These are phyloP conservation scores for Alcedo atthis DNA, from an alignment of 2,797 vertebrate species.

Conservation along the genomic window DNA sequence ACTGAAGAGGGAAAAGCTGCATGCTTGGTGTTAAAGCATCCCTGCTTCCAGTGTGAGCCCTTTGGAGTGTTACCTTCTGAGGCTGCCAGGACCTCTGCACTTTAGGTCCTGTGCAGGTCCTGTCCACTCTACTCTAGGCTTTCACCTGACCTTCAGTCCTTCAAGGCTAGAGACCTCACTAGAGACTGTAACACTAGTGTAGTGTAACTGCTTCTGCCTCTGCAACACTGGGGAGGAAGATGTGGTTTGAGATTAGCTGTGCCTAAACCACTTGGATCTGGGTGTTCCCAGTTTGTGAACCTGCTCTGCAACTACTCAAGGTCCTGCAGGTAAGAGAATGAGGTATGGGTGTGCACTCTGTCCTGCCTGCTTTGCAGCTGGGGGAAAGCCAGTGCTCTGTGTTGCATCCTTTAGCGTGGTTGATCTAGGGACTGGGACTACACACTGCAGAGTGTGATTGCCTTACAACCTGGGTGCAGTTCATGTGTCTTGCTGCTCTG, in stretches of 20 bases:
- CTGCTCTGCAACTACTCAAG: background rate
- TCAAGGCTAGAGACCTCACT: background rate
- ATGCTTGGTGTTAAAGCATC: background rate
- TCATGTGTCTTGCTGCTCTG: background rate
- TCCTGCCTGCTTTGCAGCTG: background rate
- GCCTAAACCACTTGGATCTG: background rate
- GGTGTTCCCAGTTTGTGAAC: background rate
- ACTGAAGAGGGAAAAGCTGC: background rate
- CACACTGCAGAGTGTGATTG: rapidly evolving
- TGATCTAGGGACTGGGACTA: background rate
- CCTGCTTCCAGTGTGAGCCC: background rate
- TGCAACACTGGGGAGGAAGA: background rate
- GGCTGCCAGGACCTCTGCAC: background rate
- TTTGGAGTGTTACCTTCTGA: background rate
- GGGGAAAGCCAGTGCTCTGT: rapidly evolving
- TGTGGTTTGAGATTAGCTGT: background rate
- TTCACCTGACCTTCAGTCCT: background rate
- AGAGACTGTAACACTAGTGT: background rate
- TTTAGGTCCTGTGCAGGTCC: too few species aligned
- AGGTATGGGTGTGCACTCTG: background rate
- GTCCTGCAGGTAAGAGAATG: background rate
- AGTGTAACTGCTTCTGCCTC: background rate
- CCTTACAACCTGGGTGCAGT: background rate
- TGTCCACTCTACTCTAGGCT: background rate
- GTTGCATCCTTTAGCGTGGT: background rate